These are phyloP conservation scores for Cephus rjabovi DNA, from an alignment of 2,888 invertebrate species.

Conservation along the genomic window DNA sequence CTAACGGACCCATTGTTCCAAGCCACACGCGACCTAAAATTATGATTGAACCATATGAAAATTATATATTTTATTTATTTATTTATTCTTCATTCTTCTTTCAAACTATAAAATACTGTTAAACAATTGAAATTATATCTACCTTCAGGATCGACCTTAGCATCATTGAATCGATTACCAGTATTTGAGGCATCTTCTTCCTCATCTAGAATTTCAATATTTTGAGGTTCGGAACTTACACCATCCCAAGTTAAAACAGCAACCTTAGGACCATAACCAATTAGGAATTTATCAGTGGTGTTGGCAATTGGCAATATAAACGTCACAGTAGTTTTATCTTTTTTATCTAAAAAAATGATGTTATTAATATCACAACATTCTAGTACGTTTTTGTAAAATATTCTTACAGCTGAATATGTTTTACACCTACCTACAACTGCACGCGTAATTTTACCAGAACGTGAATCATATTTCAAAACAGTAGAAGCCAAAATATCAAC, in stretches of 20 bases:
- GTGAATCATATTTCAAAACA: conserved; percentile 14
- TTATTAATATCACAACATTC: neutral
- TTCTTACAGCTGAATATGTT: neutral
- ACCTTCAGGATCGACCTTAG: conserved; percentile 18
- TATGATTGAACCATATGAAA: neutral
- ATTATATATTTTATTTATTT: neutral
- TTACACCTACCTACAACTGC: conserved; percentile 15
- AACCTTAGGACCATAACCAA: conserved; percentile 14
- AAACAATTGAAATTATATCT: neutral
- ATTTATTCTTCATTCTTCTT: neutral
- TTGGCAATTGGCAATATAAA: conserved; percentile 16
- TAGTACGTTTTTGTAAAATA: neutral
- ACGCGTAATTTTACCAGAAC: conserved; percentile 13
- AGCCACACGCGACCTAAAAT: conserved; percentile 38
- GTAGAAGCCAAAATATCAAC: conserved; percentile 17
- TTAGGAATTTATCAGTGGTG: conserved; percentile 16
- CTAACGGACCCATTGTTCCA: conserved; percentile 46
- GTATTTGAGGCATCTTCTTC: conserved; percentile 1
- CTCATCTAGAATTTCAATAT: conserved; percentile 13
- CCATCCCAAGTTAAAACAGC: conserved; percentile 20
- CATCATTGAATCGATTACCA: conserved; percentile 21
- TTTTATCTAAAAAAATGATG: conserved; percentile 5
- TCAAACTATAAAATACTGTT: neutral
- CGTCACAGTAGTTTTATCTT: conserved; percentile 9
- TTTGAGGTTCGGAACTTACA: neutral